Base-by-base conservation (phyloP, 2,797 vertebrate genomes). In the Parauchenoglanis ngamensis region DNA sequence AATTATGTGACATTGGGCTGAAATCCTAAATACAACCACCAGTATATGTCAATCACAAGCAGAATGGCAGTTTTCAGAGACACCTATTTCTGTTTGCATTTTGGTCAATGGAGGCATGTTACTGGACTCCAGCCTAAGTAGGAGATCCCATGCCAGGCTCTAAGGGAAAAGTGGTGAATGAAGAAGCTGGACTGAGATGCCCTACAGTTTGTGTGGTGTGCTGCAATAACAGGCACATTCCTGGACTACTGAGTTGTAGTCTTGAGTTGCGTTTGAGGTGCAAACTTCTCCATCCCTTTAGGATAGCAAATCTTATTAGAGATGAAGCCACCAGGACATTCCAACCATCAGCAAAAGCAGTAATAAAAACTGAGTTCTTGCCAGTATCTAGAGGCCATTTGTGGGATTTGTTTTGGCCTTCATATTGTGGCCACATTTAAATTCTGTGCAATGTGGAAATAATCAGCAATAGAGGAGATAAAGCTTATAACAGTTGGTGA, bases 291-390 rank as follows among this genome's bases (percentile, higher is more conserved):
- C 75, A 54, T 77, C 75, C 7, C 31, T 59, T 59, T 44, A 11
- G 77, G 77, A 79, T 21, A 79, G 56, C n/a, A 67, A 82, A 67
- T 82, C 40, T 65, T 67, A 67, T 82, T 65, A 81, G 12, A 25
- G 40, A 63, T 81, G 25, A 65, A 81, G 25, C 23, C 79, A 63
- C 12, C 44, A 49, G 40, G 13, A 59, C 25, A 65, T 65, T 65
- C 25, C 15, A 49, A 82, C 40, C 25, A 46, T 46, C 13, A 59
- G 79, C 40, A 65, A 81, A 79, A 31, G 25, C 17, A 13, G 79
- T 46, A 81, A n/a, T 59, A 8, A 82, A 65, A 82, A 17, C 57
- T n/a, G 57, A 46, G 40, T 81, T 44, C 15, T 46, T 81, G 21
- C 13, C 0, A 7, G 23, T 35, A 65, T 65, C 57, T 65, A 82